phyloP scores from a whole-genome alignment of 2,113 vertebrate genomes.

The Chloroceryle aenea region DNA sequence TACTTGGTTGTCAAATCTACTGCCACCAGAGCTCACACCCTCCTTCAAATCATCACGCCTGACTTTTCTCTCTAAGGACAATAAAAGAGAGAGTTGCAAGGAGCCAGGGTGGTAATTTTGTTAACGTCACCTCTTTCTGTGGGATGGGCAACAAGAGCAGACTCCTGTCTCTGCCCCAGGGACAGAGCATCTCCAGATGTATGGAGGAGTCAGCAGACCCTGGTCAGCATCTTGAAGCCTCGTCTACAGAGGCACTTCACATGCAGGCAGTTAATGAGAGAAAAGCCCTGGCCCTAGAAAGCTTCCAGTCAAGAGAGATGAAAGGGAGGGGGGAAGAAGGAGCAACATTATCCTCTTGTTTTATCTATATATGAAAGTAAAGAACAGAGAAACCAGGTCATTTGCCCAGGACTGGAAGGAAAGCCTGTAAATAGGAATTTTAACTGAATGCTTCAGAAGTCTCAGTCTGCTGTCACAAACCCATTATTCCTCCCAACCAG shows the following conservation, averaged over 20 bases:
- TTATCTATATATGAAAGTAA: neutral
- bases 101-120: neutral
- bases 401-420: neutral
- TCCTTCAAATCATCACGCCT: neutral
- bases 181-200: neutral
- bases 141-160: neutral
- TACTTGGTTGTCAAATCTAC: neutral
- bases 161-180: neutral
- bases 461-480: neutral
- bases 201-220: neutral
- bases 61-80: neutral
- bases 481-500: neutral
- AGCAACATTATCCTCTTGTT: neutral
- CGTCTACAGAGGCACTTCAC: neutral
- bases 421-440: neutral
- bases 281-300: neutral
- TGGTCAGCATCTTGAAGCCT: neutral
- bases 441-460: neutral
- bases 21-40: neutral
- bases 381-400: neutral
- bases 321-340: neutral
- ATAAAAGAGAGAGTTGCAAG: neutral
- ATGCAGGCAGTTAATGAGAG: neutral
- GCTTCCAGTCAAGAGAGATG: slow-evolving; percentile 30
- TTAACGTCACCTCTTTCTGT: neutral